Evolutionary conservation across 1,140 invertebrate species (phyloP).

Genomic region (Drosophila ambigua): DNA sequence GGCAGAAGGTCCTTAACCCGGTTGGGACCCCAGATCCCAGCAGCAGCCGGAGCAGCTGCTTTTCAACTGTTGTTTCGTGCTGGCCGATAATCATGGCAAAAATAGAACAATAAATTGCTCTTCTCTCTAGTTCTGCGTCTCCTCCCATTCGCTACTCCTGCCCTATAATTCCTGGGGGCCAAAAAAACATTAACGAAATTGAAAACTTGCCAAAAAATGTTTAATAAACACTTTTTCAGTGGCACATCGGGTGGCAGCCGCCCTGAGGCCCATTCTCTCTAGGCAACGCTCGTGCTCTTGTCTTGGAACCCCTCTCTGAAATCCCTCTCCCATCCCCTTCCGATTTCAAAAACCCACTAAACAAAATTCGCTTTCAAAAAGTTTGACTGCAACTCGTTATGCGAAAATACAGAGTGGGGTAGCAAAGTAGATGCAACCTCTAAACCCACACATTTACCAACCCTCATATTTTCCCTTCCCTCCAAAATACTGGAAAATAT

Average conservation of each 20-base stretch:
- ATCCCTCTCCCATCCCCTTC: background rate
- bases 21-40: slow-evolving; percentile 17
- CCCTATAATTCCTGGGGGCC: slow-evolving; percentile 18
- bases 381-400: slow-evolving; percentile 72
- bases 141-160: background rate
- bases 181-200: slow-evolving; percentile 70
- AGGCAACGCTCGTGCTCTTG: background rate
- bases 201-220: slow-evolving; percentile 77
- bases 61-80: slow-evolving; percentile 8
- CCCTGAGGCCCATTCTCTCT: background rate
- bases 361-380: slow-evolving; percentile 60
- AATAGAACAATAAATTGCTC: slow-evolving; percentile 61
- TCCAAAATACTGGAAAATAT: slow-evolving; percentile 25
- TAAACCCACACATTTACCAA: background rate
- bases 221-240: slow-evolving; percentile 68
- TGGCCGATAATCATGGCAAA: slow-evolving; percentile 43
- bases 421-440: slow-evolving; percentile 42
- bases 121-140: slow-evolving; percentile 9
- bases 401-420: slow-evolving; percentile 49
- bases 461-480: background rate
- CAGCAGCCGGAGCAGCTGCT: slow-evolving; percentile 16
- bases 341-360: slow-evolving; percentile 3
- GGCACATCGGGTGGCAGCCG: slow-evolving; percentile 20
- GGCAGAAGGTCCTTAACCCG: slow-evolving; percentile 58
- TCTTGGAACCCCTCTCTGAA: slow-evolving; percentile 17